phyloP scores from a whole-genome alignment of 2,797 vertebrate genomes.

The Acanthiza pusilla region DNA sequence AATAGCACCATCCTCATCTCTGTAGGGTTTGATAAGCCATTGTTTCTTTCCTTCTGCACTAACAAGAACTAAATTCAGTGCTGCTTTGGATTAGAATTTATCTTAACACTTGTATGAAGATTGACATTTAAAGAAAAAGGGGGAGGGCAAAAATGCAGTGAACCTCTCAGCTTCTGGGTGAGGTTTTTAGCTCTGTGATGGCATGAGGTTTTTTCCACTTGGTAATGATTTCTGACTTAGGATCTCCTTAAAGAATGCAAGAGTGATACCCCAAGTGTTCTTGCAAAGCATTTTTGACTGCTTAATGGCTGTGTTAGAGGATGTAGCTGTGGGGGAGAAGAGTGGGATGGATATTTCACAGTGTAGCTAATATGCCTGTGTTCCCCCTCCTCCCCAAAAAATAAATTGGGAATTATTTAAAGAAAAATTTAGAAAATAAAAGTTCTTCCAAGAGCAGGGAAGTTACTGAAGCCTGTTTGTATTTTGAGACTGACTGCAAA shows the following conservation, averaged over 20 bases:
- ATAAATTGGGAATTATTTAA: neutral
- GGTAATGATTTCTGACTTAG: neutral
- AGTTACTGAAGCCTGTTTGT: neutral
- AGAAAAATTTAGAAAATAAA: neutral
- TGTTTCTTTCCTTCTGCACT: neutral
- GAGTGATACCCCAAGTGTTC: neutral
- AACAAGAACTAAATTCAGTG: neutral
- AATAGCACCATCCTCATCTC: conserved; percentile 27
- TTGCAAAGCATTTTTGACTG: neutral
- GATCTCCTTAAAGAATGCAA: neutral
- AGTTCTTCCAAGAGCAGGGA: neutral
- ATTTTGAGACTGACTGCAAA: neutral
- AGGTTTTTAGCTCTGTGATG: neutral
- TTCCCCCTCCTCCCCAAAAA: neutral
- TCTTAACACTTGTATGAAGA: neutral
- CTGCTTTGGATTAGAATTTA: neutral
- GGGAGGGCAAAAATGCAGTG: neutral
- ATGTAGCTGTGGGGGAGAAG: neutral
- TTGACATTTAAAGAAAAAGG: neutral
- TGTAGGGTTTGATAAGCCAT: neutral
- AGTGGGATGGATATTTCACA: neutral
- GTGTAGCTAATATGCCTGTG: neutral
- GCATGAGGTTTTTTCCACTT: neutral
- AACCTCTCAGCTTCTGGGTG: neutral
- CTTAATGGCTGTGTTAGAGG: neutral